These are phyloP conservation scores for Arctocebus calabarensis DNA, from an alignment of 2,797 vertebrate species.

Conservation along the genomic window DNA sequence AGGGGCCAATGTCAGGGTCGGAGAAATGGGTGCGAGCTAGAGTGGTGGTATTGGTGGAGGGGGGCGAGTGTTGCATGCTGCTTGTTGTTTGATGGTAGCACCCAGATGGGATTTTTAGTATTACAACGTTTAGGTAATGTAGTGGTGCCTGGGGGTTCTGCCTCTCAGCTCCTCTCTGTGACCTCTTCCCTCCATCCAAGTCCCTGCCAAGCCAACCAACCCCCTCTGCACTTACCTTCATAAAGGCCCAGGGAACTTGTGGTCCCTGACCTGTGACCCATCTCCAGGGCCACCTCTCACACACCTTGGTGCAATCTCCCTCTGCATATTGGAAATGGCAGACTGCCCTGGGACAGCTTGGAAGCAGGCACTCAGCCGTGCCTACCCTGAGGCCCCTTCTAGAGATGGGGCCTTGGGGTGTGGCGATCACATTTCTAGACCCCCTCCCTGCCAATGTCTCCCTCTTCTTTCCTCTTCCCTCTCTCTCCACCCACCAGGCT, in stretches of 20 bases:
- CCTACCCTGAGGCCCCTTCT: background rate
- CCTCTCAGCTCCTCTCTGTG: background rate
- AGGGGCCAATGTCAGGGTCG: background rate
- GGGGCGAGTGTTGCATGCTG: background rate
- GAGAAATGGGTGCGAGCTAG: background rate
- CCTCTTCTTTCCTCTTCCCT: background rate
- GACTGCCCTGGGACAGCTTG: background rate
- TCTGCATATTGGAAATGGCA: background rate
- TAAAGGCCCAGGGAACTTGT: background rate
- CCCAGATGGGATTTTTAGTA: background rate
- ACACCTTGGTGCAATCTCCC: rapidly evolving
- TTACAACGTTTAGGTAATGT: background rate
- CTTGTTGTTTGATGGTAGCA: background rate
- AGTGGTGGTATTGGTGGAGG: background rate
- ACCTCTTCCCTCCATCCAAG: background rate
- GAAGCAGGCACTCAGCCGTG: background rate
- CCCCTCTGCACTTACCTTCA: background rate
- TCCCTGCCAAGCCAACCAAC: background rate
- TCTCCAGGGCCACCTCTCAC: too few species aligned
- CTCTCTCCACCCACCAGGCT: background rate
- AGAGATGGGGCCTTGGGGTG: background rate
- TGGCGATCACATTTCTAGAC: background rate
- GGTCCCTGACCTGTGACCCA: rapidly evolving
- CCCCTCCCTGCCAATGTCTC: background rate
- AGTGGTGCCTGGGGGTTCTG: background rate